These are phyloP conservation scores for Cyclophora punctaria DNA, from an alignment of 2,888 invertebrate species.

Conservation along the genomic window DNA sequence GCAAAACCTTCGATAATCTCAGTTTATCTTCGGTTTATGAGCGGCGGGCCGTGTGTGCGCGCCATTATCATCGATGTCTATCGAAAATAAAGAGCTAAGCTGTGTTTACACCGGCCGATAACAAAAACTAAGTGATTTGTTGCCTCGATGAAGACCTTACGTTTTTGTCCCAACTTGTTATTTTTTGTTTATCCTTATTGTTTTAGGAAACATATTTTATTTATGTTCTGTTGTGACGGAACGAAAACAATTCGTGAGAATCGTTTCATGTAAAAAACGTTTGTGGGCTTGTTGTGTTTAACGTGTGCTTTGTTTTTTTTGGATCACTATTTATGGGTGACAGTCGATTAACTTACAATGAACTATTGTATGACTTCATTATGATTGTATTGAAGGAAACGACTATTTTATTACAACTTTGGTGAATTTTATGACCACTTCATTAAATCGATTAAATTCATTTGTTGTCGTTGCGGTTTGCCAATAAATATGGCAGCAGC, in stretches of 20 bases:
- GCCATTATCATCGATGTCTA: not conserved
- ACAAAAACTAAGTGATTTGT: slow-evolving; percentile 58
- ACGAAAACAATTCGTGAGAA: slow-evolving; percentile 11
- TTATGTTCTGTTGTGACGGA: slow-evolving; percentile 9
- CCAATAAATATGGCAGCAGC: too few relatives aligned
- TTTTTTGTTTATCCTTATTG: slow-evolving; percentile 17
- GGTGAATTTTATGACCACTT: too few relatives aligned
- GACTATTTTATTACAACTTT: too few relatives aligned
- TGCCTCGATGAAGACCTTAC: slow-evolving; percentile 49
- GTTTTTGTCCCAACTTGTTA: slow-evolving; percentile 37
- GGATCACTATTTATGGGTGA: too few relatives aligned
- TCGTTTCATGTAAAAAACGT: slow-evolving; percentile 1
- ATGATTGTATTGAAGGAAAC: too few relatives aligned
- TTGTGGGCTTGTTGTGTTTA: too few relatives aligned
- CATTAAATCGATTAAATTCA: too few relatives aligned
- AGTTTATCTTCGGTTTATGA: slow-evolving; percentile 29
- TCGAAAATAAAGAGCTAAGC: slow-evolving; percentile 32
- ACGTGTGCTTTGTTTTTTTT: too few relatives aligned
- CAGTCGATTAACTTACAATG: too few relatives aligned
- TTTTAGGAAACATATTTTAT: slow-evolving; percentile 24
- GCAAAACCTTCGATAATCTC: slow-evolving; percentile 21
- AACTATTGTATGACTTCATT: too few relatives aligned
- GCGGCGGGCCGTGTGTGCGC: not conserved
- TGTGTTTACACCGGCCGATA: slow-evolving; percentile 16
- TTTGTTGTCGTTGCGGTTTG: too few relatives aligned